These are phyloP conservation scores for Anticlea derivata DNA, from an alignment of 2,888 invertebrate genomes.

Conservation along the genomic window DNA sequence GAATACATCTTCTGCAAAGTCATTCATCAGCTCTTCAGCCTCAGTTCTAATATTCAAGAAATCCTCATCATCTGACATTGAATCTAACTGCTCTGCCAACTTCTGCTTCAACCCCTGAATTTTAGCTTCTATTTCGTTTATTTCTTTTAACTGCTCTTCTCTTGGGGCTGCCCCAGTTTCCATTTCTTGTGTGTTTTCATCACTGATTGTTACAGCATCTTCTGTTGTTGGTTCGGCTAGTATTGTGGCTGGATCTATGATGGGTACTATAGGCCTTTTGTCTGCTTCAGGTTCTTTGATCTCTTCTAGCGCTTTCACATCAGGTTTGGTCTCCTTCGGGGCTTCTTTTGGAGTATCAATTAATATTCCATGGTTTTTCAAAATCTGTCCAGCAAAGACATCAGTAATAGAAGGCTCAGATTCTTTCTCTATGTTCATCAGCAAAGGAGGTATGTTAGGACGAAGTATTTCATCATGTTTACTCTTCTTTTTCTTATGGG, in stretches of 20 bases:
- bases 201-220: slow-evolving; percentile 42
- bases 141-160: slow-evolving; percentile 69
- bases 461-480: slow-evolving; percentile 71
- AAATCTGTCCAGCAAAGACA: slow-evolving; percentile 85
- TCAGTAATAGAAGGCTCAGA: slow-evolving; percentile 85
- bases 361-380: slow-evolving; percentile 77
- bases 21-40: slow-evolving; percentile 82
- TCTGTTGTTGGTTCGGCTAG: slow-evolving; percentile 37
- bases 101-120: slow-evolving; percentile 80
- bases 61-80: slow-evolving; percentile 86
- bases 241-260: slow-evolving; percentile 74
- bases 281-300: slow-evolving; percentile 13
- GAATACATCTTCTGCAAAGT: slow-evolving; percentile 77
- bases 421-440: slow-evolving; percentile 77
- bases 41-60: slow-evolving; percentile 86
- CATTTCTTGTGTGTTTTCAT: slow-evolving; percentile 25
- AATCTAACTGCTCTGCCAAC: slow-evolving; percentile 74
- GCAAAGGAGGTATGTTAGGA: slow-evolving; percentile 74
- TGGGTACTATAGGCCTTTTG: slow-evolving; percentile 68
- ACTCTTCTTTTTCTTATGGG: slow-evolving; percentile 72
- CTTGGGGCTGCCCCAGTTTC: slow-evolving; percentile 34
- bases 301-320: slow-evolving; percentile 35
- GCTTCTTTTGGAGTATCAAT: slow-evolving; percentile 57
- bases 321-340: slow-evolving; percentile 53
- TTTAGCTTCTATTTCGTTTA: slow-evolving; percentile 85